Evolutionary conservation across 2,113 vertebrate species (phyloP), one percentile per base, ranked within the genome.

Genomic region (Laticauda laticaudata): DNA sequence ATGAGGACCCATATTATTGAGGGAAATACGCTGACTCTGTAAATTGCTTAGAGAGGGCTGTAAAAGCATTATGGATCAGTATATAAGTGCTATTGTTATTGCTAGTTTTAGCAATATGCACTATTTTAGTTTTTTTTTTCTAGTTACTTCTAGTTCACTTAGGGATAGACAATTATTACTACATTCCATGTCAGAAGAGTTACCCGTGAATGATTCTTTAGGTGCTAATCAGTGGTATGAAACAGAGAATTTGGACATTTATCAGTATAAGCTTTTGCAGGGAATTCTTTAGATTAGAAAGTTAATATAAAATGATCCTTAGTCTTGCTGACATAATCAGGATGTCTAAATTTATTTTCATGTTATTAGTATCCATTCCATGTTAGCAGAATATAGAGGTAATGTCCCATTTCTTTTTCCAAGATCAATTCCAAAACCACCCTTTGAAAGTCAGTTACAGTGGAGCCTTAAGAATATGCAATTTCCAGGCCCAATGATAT

Each of bases 401-500:
- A 86, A 88, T 4, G 20, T 61, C 23, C 3, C 4, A 6, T 90
- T 90, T 26, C 23, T 69, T 45, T n/a, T 90, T 90, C 26, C 88
- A 48, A 39, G 20, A 29, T 29, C 20, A 86, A 92, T 89, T 56
- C 53, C 53, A 56, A 29, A 90, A 20, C 54, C 92, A 39, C 15
- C 14, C 26, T 86, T 1, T 1, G 75, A 92, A 93, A 61, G 2
- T 93, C 90, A 5, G 91, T 95, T 95, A 81, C 3, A 39, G 91
- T 20, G 92, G 89, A 85, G 57, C 87, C 93, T 94, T 21, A 93
- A 55, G 39, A 93, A 85, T 57, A 69, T 23, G 94, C 34, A 92
- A 94, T 93, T 88, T 93, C 91, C 92, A 96, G 12, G 48, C 90
- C 89, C 24, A 90, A n/a, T 89, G 88, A 92, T 85, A 59, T 89